Percentiles rank a stretch among this genome's conserved stretches.
phyloP scores from a whole-genome alignment of 2,888 invertebrate genomes.

The Nomada ferruginata region DNA sequence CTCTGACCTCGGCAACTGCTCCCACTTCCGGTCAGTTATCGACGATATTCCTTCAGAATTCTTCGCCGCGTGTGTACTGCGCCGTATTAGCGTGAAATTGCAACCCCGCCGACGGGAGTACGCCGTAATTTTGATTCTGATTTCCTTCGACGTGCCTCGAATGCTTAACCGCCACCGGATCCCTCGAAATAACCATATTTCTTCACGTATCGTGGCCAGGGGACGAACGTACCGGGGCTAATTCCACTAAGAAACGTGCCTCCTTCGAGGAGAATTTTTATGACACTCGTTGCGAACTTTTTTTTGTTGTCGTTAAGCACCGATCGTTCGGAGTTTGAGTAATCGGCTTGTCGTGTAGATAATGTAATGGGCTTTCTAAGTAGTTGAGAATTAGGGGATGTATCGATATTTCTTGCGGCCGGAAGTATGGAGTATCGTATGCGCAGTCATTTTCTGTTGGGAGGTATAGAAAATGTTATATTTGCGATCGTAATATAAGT shows the following conservation, averaged over 20 bases:
- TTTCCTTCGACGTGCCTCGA: constrained; percentile 48
- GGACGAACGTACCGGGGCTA: not conserved
- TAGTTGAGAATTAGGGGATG: no score
- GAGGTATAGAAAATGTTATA: no score
- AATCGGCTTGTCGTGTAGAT: no score
- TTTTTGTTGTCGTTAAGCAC: not conserved
- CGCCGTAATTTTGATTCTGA: constrained; percentile 51
- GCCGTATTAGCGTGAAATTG: constrained; percentile 51
- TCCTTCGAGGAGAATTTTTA: constrained; percentile 11
- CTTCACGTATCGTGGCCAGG: constrained; percentile 2
- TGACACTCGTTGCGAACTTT: not conserved
- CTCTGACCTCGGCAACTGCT: constrained; percentile 11
- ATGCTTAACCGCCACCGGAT: not conserved
- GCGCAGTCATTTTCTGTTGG: no score
- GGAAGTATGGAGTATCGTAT: no score
- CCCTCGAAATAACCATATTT: constrained; percentile 21
- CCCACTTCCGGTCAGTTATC: constrained; percentile 47
- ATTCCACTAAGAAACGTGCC: not conserved
- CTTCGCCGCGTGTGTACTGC: constrained; percentile 21
- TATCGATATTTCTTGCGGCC: no score
- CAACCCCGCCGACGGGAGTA: constrained; percentile 35
- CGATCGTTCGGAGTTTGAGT: no score
- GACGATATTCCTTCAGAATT: constrained; percentile 37
- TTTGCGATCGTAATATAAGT: no score
- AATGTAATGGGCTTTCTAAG: no score